Conservation (phyloP, 2,888 invertebrate species). For the Trypoxylon attenuatum region DNA sequence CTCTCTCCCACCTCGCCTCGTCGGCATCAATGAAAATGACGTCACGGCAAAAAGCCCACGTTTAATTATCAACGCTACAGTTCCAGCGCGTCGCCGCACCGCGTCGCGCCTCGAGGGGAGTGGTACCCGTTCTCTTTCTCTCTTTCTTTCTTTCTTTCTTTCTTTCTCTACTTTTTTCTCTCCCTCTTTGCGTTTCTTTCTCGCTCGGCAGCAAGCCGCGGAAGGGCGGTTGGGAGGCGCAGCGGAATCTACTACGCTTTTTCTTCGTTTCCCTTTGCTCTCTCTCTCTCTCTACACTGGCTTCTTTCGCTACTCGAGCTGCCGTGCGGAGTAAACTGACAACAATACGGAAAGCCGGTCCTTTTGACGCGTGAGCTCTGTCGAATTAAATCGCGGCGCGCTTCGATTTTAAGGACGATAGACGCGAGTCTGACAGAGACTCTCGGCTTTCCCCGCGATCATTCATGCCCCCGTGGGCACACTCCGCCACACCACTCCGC, state of each 20-base stretch:
- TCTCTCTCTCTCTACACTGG: no score
- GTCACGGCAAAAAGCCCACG: constrained; percentile 75
- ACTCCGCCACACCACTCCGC: background rate
- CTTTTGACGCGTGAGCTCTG: background rate
- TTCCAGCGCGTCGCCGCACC: constrained; percentile 22
- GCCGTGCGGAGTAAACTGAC: constrained; percentile 18
- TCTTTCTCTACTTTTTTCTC: no score
- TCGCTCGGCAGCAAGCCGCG: no score
- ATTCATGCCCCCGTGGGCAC: background rate
- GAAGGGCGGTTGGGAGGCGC: no score
- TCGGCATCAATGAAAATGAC: constrained; percentile 78
- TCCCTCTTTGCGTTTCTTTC: background rate
- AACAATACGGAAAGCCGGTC: constrained; percentile 17
- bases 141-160: background rate
- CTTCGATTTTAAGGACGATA: background rate
- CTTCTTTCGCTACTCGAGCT: no score
- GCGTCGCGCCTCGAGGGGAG: background rate
- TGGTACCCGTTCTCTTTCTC: no score
- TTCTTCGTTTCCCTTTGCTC: no score
- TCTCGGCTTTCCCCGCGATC: background rate
- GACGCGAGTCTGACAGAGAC: background rate
- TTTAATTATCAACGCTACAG: constrained; percentile 69
- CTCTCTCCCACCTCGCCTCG: constrained; percentile 60
- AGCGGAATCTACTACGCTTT: no score
- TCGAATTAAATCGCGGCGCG: constrained; percentile 1